A percentile compares a stretch with the other conserved stretches of the same genome.
Evolutionary conservation across 2,797 vertebrate species (phyloP).

Genomic region (Lagorchestes hirsutus): DNA sequence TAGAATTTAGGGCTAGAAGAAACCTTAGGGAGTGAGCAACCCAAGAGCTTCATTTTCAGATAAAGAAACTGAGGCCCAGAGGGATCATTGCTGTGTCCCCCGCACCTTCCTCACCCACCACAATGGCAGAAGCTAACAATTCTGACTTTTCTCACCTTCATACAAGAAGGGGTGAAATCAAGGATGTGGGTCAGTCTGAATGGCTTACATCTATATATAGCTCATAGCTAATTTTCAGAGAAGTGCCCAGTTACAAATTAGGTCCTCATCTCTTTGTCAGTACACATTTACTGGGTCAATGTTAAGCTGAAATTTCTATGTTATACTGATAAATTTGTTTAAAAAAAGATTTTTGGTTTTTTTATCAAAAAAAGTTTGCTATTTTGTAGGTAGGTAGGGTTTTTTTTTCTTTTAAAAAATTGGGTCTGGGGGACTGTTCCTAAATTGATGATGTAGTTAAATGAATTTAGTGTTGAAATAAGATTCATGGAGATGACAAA

Average conservation of each 20-base stretch:
- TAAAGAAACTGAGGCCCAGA: not conserved
- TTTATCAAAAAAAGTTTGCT: not conserved
- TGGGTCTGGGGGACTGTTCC: not conserved
- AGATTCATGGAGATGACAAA: not conserved
- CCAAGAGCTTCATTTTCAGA: not conserved
- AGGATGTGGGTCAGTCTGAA: not conserved
- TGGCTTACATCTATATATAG: not conserved
- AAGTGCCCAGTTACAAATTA: not conserved
- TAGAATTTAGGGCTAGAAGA: not conserved
- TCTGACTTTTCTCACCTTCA: not conserved
- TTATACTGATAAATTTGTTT: not conserved
- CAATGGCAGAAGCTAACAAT: too few relatives aligned
- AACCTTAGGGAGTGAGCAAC: not conserved
- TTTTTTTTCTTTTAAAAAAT: not conserved
- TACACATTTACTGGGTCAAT: not conserved
- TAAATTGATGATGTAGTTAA: not conserved
- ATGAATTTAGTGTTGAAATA: not conserved
- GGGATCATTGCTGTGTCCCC: not conserved
- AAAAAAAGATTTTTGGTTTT: not conserved
- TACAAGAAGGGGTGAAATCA: rapidly evolving
- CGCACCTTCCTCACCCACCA: too few relatives aligned
- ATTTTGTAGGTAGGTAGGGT: not conserved
- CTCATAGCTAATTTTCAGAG: conserved; percentile 42
- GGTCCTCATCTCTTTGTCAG: not conserved
- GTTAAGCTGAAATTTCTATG: not conserved